phyloP scores from a whole-genome alignment of 2,797 vertebrate species.

The Coluber constrictor region DNA sequence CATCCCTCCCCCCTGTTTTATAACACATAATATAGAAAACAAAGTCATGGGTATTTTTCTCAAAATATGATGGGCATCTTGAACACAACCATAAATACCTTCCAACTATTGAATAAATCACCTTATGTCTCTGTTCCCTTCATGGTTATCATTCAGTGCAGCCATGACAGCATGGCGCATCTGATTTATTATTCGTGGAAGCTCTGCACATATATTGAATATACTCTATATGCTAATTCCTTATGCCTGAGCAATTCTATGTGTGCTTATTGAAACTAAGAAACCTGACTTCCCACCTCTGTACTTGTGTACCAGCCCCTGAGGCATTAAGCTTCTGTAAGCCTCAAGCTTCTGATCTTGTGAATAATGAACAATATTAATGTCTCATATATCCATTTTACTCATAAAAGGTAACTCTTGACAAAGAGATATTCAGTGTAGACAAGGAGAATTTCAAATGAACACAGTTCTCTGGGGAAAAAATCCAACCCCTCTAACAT shows the following conservation, averaged over 20 bases:
- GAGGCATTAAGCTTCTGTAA: neutral
- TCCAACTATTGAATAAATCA: neutral
- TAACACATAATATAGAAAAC: neutral
- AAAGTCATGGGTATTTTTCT: neutral
- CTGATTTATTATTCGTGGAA: conserved; percentile 30
- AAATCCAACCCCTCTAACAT: neutral
- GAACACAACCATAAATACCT: neutral
- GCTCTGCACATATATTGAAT: conserved; percentile 14
- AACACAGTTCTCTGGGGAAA: neutral
- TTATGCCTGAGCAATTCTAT: conserved; percentile 10
- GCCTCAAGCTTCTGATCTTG: conserved; percentile 8
- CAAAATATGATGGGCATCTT: neutral
- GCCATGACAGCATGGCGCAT: neutral
- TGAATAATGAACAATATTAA: conserved; percentile 18
- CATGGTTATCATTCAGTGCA: conserved; percentile 18
- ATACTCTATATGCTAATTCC: conserved; percentile 29
- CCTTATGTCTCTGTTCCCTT: neutral
- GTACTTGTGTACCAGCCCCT: conserved; percentile 1
- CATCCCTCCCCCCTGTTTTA: neutral
- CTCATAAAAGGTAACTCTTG: neutral
- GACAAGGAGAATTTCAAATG: neutral
- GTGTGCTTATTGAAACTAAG: conserved; percentile 18
- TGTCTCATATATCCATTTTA: neutral
- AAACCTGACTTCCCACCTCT: conserved; percentile 9
- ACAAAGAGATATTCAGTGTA: neutral